Percentiles rank a stretch among this genome's conserved stretches.
Evolutionary conservation across 2,113 vertebrate genomes (phyloP).

Genomic region (Scomber scombrus): DNA sequence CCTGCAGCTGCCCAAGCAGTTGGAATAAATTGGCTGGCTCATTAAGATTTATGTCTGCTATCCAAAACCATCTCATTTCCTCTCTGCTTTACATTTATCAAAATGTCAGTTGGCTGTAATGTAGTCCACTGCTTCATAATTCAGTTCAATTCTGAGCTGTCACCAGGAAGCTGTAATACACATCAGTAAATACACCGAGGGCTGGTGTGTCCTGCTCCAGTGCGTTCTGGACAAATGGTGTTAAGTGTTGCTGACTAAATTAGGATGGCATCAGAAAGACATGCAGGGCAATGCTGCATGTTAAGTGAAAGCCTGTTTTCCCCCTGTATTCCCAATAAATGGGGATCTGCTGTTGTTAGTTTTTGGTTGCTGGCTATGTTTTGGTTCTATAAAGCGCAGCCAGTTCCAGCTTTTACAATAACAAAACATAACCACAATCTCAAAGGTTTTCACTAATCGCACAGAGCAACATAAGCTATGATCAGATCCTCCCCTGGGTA

Average conservation of each 20-base stretch:
- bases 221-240: constrained; percentile 33
- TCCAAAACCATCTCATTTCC: constrained; percentile 70
- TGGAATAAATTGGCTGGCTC: constrained; percentile 66
- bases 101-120: constrained; percentile 69
- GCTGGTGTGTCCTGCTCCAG: constrained; percentile 46
- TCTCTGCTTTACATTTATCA: constrained; percentile 73
- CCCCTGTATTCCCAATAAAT: constrained; percentile 4
- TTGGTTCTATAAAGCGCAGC: not conserved
- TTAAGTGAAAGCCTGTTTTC: constrained; percentile 24
- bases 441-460: constrained; percentile 22
- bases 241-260: constrained; percentile 64
- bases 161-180: constrained; percentile 59
- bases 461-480: constrained; percentile 19
- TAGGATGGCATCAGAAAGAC: constrained; percentile 48
- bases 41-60: constrained; percentile 72
- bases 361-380: not conserved
- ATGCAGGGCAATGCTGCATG: constrained; percentile 32
- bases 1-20: constrained; percentile 49
- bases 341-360: constrained; percentile 5
- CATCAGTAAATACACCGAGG: constrained; percentile 54
- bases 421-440: constrained; percentile 17
- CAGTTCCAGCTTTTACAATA: constrained; percentile 28
- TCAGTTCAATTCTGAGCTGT: constrained; percentile 71
- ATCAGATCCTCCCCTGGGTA: constrained; percentile 17
- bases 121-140: constrained; percentile 66